Evolutionary conservation across 2,797 vertebrate genomes (phyloP), one percentile per base, ranked within the genome.

Genomic region (Myotis vivesi): DNA sequence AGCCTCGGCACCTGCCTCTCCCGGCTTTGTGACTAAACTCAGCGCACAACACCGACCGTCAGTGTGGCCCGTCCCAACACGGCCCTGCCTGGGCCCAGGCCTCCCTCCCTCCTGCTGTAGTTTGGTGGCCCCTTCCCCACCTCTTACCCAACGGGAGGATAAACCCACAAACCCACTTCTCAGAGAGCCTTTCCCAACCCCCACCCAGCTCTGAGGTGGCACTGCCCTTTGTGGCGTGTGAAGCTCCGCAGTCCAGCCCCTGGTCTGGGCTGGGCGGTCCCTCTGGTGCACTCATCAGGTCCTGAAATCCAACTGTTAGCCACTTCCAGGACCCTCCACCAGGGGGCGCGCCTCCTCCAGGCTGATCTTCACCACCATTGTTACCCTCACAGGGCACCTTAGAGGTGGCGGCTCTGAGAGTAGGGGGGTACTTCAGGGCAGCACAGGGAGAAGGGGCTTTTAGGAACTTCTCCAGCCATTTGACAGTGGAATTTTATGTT

Each of bases 281-380:
- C 51, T 17, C 33, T 12, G 22, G 22, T 2, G n/a, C 38, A 8
- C 62, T 19, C 62, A 41, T 11, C 25, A 19, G 6, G 33, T 10
- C 36, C 28, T 49, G 0, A 57, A 89, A 75, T 41, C 28, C 55
- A 6, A 36, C 85, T 30, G 85, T 25, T 10, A 66, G 64, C 36
- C 59, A 36, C 51, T 87, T 81, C 71, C 41, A 87, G 16, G 20
- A 82, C 44, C 46, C 1, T 76, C 89, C 96, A 89, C 92, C 87
- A 97, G 96, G 80, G 89, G 92, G 96, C 71, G n/a, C 0, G 23
- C 51, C 4, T n/a, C 64, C 53, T 16, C 53, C 75, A 36, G 80
- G 36, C 19, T n/a, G 12, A 66, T 7, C 30, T 46, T 83, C 30
- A 49, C 22, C 25, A 36, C 17, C 6, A 33, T 36, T 3, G 69